Evolutionary conservation across 1,140 invertebrate genomes (phyloP).

Genomic region (Drosophila sp.): DNA sequence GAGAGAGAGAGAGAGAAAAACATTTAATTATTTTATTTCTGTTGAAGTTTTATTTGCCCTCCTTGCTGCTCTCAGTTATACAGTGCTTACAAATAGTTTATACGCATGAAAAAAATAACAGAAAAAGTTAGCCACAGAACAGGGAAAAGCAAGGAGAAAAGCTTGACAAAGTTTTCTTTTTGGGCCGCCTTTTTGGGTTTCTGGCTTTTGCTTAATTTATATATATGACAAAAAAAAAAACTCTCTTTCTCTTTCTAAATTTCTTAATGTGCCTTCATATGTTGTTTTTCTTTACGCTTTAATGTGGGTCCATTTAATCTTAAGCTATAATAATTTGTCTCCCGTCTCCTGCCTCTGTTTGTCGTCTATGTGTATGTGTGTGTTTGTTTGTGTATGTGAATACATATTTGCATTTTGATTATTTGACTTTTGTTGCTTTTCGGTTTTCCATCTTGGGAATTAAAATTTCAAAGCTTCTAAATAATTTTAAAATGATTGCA

Average conservation of each 20-base stretch:
- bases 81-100: conserved; percentile 50
- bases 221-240: not conserved
- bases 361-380: conserved; percentile 15
- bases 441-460: conserved; percentile 12
- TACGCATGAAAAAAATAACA: conserved; percentile 43
- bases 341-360: conserved; percentile 9
- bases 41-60: conserved; percentile 22
- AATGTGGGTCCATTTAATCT: conserved; percentile 58
- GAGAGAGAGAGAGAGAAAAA: conserved; percentile 14
- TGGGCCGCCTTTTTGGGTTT: conserved; percentile 34
- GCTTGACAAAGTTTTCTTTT: conserved; percentile 47
- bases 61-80: not conserved
- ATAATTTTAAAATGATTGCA: conserved; percentile 37
- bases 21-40: conserved; percentile 59
- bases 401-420: conserved; percentile 48
- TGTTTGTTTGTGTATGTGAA: not conserved
- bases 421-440: conserved; percentile 21
- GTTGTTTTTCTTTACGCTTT: conserved; percentile 23
- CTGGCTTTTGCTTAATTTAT: conserved; percentile 49
- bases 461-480: conserved; percentile 37
- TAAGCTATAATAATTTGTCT: conserved; percentile 60
- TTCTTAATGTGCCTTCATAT: not conserved
- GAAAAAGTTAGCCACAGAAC: conserved; percentile 5
- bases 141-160: conserved; percentile 11
- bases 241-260: not conserved